Evolutionary conservation across 2,888 invertebrate genomes (phyloP), one percentile per base, ranked within the genome.

Genomic region (Dicyrtomina minuta): DNA sequence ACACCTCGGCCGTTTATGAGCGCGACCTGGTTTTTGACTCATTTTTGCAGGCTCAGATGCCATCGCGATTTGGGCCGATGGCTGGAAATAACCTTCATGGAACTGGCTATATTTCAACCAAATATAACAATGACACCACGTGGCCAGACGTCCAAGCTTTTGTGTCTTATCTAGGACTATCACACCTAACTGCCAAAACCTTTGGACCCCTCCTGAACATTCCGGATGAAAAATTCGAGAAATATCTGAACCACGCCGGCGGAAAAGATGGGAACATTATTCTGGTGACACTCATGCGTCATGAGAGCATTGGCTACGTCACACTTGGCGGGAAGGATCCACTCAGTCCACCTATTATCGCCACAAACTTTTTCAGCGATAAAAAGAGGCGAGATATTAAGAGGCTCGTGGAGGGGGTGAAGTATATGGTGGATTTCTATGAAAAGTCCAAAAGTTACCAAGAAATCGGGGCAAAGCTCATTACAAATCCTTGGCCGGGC

Each of bases 1-100:
- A 39, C 13, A 56, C 66, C 0, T 70, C 70, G 2, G 4, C 55
- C 13, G 24, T 70, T 1, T 20, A 41, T 0, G 70, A 70, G 17
- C 26, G 70, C 43, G 70, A 70, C 55, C 13, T 66, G 1, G 20
- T 61, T 33, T 13, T 20, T 3, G 70, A 66, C 13, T 46, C 46
- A 5, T 46, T 46, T 12, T 12, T 46, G 5, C n/a, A 46, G 46
- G 46, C 46, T 3, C 46, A 17, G 15, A 2, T 20, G 12, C 51
- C 51, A 10, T 22, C 51, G 10, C n/a, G 51, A 17, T 51, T 51
- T 20, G 51, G 69, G 13, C 22, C 41, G 8, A 20, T 69, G 24
- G 33, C 46, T 13, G 51, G 59, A 51, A 70, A 70, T 33, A 70
- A 59, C 43, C 15, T 70, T 6, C 46, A 51, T 1, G 41, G 46